A percentile compares a stretch with the other conserved stretches of the same genome.
Conservation (phyloP, 2,113 vertebrate species). For the Dasypus novemcinctus region DNA sequence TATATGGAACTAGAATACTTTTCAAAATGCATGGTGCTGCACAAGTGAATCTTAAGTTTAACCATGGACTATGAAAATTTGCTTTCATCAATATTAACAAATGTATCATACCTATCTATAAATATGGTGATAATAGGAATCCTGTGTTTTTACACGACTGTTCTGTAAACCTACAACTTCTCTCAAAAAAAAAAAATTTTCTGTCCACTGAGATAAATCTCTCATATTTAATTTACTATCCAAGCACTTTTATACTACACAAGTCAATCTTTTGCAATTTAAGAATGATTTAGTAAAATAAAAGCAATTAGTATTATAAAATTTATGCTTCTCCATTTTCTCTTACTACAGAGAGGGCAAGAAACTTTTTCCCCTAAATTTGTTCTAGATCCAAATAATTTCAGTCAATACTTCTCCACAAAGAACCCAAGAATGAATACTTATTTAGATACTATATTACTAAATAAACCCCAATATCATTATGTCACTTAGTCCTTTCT, state of each 20-base stretch:
- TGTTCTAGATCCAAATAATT: slow-evolving; percentile 75
- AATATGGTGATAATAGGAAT: too few species aligned
- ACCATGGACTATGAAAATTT: too few species aligned
- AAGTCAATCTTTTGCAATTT: slow-evolving; percentile 76
- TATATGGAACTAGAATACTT: too few species aligned
- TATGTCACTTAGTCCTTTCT: slow-evolving; percentile 53
- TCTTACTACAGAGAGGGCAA: slow-evolving; percentile 74
- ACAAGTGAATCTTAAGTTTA: too few species aligned
- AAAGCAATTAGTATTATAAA: slow-evolving; percentile 74
- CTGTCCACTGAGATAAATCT: slow-evolving; percentile 61
- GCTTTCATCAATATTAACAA: too few species aligned
- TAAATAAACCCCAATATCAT: slow-evolving; percentile 74
- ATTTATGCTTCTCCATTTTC: slow-evolving; percentile 77
- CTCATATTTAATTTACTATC: slow-evolving; percentile 68
- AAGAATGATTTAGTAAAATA: slow-evolving; percentile 67
- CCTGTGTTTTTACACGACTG: too few species aligned
- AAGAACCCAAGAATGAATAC: slow-evolving; percentile 73
- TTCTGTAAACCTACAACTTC: too few species aligned
- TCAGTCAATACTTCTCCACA: slow-evolving; percentile 74
- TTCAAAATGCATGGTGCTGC: too few species aligned
- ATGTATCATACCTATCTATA: too few species aligned
- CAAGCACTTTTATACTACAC: slow-evolving; percentile 70
- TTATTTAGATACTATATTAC: slow-evolving; percentile 70
- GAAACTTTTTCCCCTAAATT: slow-evolving; percentile 77
- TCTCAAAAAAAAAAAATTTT: background rate